These are phyloP conservation scores for Tridacna gigas DNA, from an alignment of 2,888 invertebrate species.

Conservation along the genomic window DNA sequence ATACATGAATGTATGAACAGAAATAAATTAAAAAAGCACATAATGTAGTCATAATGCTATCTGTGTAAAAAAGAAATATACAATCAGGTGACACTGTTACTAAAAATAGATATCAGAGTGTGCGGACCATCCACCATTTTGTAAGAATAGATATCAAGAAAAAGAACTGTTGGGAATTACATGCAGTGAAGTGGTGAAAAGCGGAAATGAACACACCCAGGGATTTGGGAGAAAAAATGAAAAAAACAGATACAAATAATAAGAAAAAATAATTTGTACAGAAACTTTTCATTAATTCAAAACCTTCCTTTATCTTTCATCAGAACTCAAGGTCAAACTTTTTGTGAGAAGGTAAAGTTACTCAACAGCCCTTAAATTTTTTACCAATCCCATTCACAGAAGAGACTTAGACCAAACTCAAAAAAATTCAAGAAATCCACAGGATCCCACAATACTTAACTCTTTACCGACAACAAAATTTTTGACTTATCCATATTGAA, in stretches of 20 bases:
- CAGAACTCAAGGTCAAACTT: too few species aligned
- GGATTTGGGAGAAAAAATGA: conserved; percentile 6
- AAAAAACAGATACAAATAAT: too few species aligned
- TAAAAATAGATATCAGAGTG: conserved; percentile 55
- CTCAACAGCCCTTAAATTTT: too few species aligned
- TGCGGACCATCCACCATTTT: conserved; percentile 59
- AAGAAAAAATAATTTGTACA: neutral
- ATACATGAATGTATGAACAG: conserved; percentile 22
- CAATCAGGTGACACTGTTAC: conserved; percentile 61
- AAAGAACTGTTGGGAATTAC: conserved; percentile 44
- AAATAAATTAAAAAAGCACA: conserved; percentile 26
- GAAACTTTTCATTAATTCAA: too few species aligned
- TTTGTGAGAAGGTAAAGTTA: too few species aligned
- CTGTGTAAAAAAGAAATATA: conserved; percentile 48
- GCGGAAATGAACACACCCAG: conserved; percentile 22
- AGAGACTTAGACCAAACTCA: too few species aligned
- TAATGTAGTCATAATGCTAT: conserved; percentile 23
- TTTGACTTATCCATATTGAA: too few species aligned
- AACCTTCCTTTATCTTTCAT: too few species aligned
- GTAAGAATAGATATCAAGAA: conserved; percentile 35
- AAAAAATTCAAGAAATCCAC: too few species aligned
- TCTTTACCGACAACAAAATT: too few species aligned
- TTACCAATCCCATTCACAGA: too few species aligned
- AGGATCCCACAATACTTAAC: too few species aligned
- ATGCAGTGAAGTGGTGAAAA: conserved; percentile 62